These are phyloP conservation scores for Hermodice carunculata DNA, from an alignment of 2,888 invertebrate genomes.

Conservation along the genomic window DNA sequence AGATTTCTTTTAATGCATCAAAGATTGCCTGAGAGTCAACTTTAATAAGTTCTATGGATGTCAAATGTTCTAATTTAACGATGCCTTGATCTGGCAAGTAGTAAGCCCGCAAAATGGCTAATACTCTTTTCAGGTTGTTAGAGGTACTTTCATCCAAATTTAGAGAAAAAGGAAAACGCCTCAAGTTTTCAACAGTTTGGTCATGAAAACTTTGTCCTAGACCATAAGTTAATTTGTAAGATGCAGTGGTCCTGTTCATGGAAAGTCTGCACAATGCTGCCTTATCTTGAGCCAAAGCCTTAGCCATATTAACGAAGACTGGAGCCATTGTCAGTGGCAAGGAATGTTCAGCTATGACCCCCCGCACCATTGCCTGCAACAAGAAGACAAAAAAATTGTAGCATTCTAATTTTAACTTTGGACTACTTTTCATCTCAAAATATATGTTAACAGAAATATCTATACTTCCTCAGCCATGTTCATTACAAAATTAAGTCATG, in stretches of 20 bases:
- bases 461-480: too few species aligned
- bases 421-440: too few species aligned
- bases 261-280: slow-evolving; percentile 26
- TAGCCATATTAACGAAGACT: slow-evolving; percentile 30
- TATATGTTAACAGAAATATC: too few species aligned
- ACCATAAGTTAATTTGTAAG: slow-evolving; percentile 27
- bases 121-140: slow-evolving; percentile 28
- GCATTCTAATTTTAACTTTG: too few species aligned
- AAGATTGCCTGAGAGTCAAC: slow-evolving; percentile 27
- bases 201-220: slow-evolving; percentile 16
- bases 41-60: background rate
- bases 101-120: slow-evolving; percentile 25
- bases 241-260: slow-evolving; percentile 29
- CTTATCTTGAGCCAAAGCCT: slow-evolving; percentile 28
- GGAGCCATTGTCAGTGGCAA: slow-evolving; percentile 30
- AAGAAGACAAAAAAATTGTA: too few species aligned
- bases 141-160: slow-evolving; percentile 41
- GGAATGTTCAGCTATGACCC: too few species aligned
- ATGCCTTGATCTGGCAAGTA: background rate
- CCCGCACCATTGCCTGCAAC: too few species aligned
- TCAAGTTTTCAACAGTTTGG: slow-evolving; percentile 21
- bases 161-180: too few species aligned
- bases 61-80: slow-evolving; percentile 17
- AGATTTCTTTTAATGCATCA: slow-evolving; percentile 17
- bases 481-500: too few species aligned